phyloP scores from a whole-genome alignment of 2,113 vertebrate genomes.

The Oncorhynchus gorbuscha region DNA sequence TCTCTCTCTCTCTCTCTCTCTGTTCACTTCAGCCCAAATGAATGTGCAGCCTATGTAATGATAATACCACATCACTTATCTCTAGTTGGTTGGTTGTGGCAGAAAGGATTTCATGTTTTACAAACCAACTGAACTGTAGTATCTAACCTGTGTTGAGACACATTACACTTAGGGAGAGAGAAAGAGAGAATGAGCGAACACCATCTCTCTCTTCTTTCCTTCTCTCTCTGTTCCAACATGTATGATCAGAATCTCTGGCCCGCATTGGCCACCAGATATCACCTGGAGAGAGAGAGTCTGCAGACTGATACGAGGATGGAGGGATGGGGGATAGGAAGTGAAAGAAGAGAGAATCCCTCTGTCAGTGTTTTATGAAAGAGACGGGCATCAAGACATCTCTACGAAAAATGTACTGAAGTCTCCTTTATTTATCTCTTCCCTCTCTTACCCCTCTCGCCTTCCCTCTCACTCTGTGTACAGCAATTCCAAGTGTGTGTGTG shows the following conservation, averaged over 20 bases:
- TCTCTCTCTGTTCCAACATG: constrained; percentile 29
- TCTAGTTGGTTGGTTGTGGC: not conserved
- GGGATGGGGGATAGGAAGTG: constrained; percentile 29
- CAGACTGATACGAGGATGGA: not conserved
- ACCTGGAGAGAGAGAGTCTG: constrained; percentile 10
- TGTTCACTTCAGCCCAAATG: constrained; percentile 8
- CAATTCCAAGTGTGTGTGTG: not conserved
- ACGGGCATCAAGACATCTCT: constrained; percentile 19
- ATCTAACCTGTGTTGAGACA: too few relatives aligned
- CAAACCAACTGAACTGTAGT: too few relatives aligned
- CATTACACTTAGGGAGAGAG: too few relatives aligned
- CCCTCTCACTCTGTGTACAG: not conserved
- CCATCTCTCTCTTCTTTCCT: too few relatives aligned
- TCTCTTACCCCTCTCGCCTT: not conserved
- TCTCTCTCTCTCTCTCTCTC: constrained; percentile 13
- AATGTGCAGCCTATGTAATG: not conserved
- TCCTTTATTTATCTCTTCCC: not conserved
- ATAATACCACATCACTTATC: not conserved
- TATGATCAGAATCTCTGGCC: constrained; percentile 24
- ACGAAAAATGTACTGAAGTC: too few relatives aligned
- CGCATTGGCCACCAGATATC: constrained; percentile 7
- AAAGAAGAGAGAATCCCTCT: constrained; percentile 23
- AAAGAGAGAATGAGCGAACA: too few relatives aligned
- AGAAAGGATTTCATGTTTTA: not conserved
- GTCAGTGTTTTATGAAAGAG: constrained; percentile 48